Percentiles rank a stretch among this genome's conserved stretches.
These are phyloP conservation scores for Ectemnius continuus DNA, from an alignment of 2,888 invertebrate genomes.

Conservation along the genomic window DNA sequence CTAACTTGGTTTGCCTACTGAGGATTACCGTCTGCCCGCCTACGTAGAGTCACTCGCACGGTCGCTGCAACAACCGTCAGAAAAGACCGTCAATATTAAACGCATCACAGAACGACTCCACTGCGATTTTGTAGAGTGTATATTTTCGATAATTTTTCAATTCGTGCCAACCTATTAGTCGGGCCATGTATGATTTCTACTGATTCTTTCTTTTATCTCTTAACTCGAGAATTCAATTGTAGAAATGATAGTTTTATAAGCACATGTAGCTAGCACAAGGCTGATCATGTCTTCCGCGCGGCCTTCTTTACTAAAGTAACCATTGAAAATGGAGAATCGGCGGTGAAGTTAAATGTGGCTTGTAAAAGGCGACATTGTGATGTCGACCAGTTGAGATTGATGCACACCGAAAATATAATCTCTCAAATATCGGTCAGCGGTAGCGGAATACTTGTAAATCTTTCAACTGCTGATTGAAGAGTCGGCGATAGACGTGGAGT, in stretches of 20 bases:
- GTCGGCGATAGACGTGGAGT: slow-evolving; percentile 76
- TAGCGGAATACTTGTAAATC: slow-evolving; percentile 43
- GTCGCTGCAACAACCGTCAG: slow-evolving; percentile 89
- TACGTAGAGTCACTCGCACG: slow-evolving; percentile 94
- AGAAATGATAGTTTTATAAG: no score
- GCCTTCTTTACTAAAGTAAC: no score
- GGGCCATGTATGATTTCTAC: slow-evolving; percentile 8
- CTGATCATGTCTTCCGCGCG: no score
- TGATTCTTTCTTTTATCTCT: neutral
- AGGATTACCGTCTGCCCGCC: slow-evolving; percentile 81
- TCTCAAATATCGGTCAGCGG: slow-evolving; percentile 61
- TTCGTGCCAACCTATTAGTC: no score
- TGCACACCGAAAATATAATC: slow-evolving; percentile 65
- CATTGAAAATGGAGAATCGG: no score
- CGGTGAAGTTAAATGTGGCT: no score
- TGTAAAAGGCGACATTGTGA: no score
- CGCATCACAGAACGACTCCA: slow-evolving; percentile 49
- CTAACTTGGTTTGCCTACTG: slow-evolving; percentile 76
- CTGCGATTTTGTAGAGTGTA: slow-evolving; percentile 56
- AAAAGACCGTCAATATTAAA: slow-evolving; percentile 74
- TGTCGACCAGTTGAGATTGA: neutral
- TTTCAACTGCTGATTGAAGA: slow-evolving; percentile 74
- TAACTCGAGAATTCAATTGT: no score
- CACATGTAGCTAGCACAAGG: no score
- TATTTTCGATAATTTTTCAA: slow-evolving; percentile 53